These are phyloP conservation scores for Struthidea cinerea DNA, from an alignment of 2,113 vertebrate genomes.

Conservation along the genomic window DNA sequence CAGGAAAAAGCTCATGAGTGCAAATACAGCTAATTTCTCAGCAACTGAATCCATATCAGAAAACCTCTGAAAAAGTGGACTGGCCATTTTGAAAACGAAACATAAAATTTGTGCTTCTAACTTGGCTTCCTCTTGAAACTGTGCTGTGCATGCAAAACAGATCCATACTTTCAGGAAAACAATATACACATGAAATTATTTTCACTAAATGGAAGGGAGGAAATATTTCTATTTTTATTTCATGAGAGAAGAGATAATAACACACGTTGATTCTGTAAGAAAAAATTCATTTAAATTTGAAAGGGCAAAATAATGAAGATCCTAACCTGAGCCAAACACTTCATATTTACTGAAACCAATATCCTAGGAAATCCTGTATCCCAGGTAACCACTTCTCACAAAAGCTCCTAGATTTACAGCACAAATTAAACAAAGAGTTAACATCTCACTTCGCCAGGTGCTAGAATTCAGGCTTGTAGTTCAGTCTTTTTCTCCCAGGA, in stretches of 20 bases:
- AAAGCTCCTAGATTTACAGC: not conserved
- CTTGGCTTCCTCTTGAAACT: not conserved
- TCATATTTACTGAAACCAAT: not conserved
- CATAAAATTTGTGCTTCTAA: not conserved
- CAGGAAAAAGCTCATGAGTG: not conserved
- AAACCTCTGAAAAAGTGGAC: not conserved
- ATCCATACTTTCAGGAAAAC: not conserved
- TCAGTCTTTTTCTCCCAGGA: not conserved
- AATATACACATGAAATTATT: not conserved
- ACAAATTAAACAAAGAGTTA: not conserved
- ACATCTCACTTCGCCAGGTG: not conserved
- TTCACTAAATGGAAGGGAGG: not conserved
- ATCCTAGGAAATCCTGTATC: not conserved
- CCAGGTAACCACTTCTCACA: not conserved
- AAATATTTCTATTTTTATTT: not conserved
- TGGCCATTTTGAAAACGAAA: not conserved
- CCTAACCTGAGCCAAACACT: not conserved
- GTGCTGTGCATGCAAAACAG: not conserved
- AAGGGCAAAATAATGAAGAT: not conserved
- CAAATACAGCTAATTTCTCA: not conserved
- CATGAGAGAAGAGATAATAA: not conserved
- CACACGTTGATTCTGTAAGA: not conserved
- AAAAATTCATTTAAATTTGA: not conserved
- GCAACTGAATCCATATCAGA: not conserved
- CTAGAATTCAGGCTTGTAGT: not conserved